Conservation (phyloP, 2,888 invertebrate genomes). For the Harmothoe impar region DNA sequence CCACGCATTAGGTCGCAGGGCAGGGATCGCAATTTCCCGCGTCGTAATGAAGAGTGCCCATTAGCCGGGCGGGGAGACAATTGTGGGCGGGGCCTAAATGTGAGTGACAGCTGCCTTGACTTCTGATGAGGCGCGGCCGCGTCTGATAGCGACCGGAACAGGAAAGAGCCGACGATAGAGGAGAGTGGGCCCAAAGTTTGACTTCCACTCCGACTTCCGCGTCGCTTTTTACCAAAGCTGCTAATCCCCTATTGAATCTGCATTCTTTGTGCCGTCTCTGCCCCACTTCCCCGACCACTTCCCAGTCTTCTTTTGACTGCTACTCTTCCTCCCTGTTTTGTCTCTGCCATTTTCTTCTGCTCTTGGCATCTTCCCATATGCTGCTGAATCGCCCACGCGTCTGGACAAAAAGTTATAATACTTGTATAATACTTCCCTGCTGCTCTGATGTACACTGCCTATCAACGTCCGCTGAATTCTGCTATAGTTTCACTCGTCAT, state of each 20-base stretch:
- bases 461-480: too few relatives aligned
- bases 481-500: too few relatives aligned
- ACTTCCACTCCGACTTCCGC: constrained; percentile 11
- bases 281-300: neutral
- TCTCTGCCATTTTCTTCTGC: neutral
- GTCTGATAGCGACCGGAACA: constrained; percentile 30
- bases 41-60: constrained; percentile 56
- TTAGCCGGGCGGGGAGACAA: constrained; percentile 36
- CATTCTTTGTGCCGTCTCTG: neutral
- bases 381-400: too few relatives aligned
- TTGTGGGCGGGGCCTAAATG: constrained; percentile 58
- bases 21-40: constrained; percentile 49
- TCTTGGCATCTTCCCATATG: neutral
- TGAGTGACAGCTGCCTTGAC: constrained; percentile 56
- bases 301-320: neutral
- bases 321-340: neutral
- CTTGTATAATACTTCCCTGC: too few relatives aligned
- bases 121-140: constrained; percentile 35
- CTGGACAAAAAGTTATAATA: too few relatives aligned
- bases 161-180: constrained; percentile 32
- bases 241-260: neutral
- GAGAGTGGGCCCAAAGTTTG: constrained; percentile 6
- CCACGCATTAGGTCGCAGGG: constrained; percentile 46
- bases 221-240: neutral
- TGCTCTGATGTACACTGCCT: too few relatives aligned